Conservation (phyloP, 2,888 invertebrate species). For the Napeogenes sylphis region DNA sequence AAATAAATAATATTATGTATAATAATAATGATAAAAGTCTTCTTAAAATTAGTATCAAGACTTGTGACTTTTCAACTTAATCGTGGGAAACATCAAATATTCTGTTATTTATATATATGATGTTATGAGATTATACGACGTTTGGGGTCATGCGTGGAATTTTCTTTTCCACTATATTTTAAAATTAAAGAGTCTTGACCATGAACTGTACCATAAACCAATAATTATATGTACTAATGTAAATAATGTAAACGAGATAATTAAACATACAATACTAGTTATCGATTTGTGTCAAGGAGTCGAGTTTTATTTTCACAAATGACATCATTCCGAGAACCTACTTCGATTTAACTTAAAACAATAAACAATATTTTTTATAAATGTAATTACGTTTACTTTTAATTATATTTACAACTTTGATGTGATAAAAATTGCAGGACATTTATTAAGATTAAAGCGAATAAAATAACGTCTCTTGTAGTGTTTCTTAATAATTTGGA, state of each 20-base stretch:
- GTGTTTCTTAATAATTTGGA: background rate
- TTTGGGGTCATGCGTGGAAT: no score
- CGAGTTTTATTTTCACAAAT: slow-evolving; percentile 29
- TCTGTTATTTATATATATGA: no score
- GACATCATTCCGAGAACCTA: slow-evolving; percentile 28
- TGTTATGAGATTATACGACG: no score
- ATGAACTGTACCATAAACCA: background rate
- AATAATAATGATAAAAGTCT: no score
- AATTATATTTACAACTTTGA: no score
- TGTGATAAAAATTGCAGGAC: no score
- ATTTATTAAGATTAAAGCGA: background rate
- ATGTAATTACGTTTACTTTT: background rate
- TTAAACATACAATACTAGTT: background rate
- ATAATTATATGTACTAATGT: background rate
- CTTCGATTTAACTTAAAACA: background rate
- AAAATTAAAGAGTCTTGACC: no score
- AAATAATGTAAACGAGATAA: background rate
- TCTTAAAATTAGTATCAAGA: no score
- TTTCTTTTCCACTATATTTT: no score
- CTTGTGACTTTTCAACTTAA: no score
- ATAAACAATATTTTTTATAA: background rate
- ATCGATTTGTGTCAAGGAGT: slow-evolving; percentile 23
- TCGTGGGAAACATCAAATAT: no score
- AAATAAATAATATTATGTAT: no score
- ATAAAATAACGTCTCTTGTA: background rate